Base-by-base conservation (phyloP, 1,140 invertebrate species). In the Nasonia vitripennis region DNA sequence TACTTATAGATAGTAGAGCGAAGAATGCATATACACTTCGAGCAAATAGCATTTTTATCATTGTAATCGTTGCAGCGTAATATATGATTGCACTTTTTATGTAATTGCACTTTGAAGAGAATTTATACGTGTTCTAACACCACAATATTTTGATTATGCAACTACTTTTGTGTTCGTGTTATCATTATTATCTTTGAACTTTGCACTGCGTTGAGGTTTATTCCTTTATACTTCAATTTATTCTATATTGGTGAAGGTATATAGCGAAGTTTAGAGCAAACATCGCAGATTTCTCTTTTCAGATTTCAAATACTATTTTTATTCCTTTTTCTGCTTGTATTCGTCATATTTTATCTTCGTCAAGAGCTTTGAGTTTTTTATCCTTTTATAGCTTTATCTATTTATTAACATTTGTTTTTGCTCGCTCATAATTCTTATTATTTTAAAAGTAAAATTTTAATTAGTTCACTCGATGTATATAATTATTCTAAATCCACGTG, bases 221-320 rank as follows among this genome's bases (percentile, higher is more conserved):
- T 70, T 45, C 41, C 2, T 6, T 10, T 67, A 37, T 37, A 79
- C 1, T 80, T 51, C 14, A 70, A 45, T 41, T 68, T 37, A 23
- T 62, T 78, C 31, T 27, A 45, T 31, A 51, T 10, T 73, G 79
- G 79, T 81, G 68, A 31, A 48, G 79, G 79, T 81, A 81, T 48
- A 27, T 27, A 27, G 27, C 3, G 17, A 62, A 68, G 20, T 80
- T 14, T 1, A 31, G 5, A 6, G 17, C 2, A 62, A 34, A 14
- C 2, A 37, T 37, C n/a, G 2, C 37, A 10, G 31, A 23, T 78
- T 62, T 12, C 34, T 34, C 2, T 48, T 27, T 78, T 2, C 27
- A 10, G 12, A 51, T 4, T 48, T 77, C 1, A 12, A 62, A 78
- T 78, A 12, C 20, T 78, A 7, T 78, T 34, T 48, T 34, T 5